Evolutionary conservation across 2,797 vertebrate species (phyloP).

Genomic region (Sebastes kiyomatsui): DNA sequence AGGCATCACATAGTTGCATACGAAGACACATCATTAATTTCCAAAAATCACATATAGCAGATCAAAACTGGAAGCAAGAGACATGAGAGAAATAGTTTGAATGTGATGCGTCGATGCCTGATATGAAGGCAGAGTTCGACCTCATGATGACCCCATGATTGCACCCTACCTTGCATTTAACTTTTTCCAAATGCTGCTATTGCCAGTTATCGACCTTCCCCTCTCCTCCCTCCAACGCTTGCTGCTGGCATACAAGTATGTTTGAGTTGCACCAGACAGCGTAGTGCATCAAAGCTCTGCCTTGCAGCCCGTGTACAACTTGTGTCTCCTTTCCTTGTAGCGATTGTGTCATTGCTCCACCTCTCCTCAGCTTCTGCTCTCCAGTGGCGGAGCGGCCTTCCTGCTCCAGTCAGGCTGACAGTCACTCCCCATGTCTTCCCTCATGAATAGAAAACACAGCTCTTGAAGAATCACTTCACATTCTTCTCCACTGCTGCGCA

Average conservation of each 20-base stretch:
- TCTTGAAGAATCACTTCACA: conserved; percentile 52
- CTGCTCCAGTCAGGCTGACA: conserved; percentile 32
- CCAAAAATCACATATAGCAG: neutral
- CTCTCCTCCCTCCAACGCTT: neutral
- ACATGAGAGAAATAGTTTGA: neutral
- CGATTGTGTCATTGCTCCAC: conserved; percentile 24
- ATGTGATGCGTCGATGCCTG: neutral
- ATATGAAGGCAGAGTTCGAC: neutral
- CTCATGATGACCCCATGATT: neutral
- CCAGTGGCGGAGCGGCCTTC: neutral
- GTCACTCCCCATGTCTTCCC: conserved; percentile 16
- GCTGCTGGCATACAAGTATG: neutral
- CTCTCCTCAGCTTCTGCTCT: conserved; percentile 38
- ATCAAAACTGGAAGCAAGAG: neutral
- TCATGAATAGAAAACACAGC: conserved; percentile 41
- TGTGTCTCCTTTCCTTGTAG: conserved; percentile 3
- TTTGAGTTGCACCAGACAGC: neutral
- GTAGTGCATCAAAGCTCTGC: conserved; percentile 22
- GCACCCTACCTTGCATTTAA: neutral
- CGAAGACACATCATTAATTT: neutral
- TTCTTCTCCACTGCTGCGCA: conserved; percentile 1
- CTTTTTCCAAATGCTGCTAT: neutral
- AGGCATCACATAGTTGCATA: neutral
- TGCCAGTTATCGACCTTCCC: neutral
- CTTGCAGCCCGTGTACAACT: conserved; percentile 9